A percentile compares a stretch with the other conserved stretches of the same genome.
Conservation (phyloP, 2,797 vertebrate species). For the Gallinago solitaria region DNA sequence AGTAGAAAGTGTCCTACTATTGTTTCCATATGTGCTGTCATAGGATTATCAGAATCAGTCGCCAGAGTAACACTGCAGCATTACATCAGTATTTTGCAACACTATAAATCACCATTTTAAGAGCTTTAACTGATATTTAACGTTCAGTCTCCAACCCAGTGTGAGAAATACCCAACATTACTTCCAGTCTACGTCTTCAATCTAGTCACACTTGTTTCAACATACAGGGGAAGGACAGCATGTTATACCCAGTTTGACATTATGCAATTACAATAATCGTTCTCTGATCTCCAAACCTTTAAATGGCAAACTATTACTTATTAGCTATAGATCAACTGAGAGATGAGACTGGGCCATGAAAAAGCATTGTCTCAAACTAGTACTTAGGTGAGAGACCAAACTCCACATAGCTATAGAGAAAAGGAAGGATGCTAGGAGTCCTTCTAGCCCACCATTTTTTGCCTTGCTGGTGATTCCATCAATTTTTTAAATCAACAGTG, state of each 20-base stretch:
- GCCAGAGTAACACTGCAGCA: neutral
- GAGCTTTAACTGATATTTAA: neutral
- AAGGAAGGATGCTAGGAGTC: neutral
- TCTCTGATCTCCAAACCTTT: neutral
- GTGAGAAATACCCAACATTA: neutral
- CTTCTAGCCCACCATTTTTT: neutral
- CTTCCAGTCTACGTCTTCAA: neutral
- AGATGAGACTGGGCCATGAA: neutral
- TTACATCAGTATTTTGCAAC: neutral
- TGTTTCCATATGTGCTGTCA: neutral
- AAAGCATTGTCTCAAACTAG: neutral
- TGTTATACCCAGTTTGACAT: neutral
- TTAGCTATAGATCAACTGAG: neutral
- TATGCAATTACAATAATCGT: neutral
- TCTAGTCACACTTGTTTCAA: neutral
- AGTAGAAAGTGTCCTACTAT: neutral
- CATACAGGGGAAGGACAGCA: neutral
- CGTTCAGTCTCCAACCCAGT: neutral
- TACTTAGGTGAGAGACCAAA: neutral
- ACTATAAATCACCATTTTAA: neutral
- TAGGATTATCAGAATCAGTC: neutral
- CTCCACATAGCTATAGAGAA: neutral
- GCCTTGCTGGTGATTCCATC: neutral
- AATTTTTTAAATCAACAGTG: neutral
- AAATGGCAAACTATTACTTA: neutral